Percentiles rank a stretch among this genome's conserved stretches.
phyloP scores from a whole-genome alignment of 2,888 invertebrate species.

The Merodon equestris region DNA sequence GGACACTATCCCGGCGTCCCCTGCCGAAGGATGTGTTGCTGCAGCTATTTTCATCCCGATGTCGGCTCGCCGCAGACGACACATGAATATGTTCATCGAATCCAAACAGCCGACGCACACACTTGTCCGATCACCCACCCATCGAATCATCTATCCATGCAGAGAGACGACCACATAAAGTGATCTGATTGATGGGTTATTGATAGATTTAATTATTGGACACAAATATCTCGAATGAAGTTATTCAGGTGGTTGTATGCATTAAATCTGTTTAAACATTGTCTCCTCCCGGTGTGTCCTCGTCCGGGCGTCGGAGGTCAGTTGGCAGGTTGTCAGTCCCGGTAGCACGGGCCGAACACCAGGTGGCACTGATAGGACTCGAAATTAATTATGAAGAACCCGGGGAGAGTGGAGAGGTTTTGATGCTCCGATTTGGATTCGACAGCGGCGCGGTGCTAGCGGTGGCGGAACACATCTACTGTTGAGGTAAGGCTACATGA shows the following conservation, averaged over 20 bases:
- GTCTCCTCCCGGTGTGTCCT: slow-evolving; percentile 4
- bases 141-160: neutral
- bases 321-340: too few relatives aligned
- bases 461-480: slow-evolving; percentile 23
- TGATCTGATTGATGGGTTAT: slow-evolving; percentile 68
- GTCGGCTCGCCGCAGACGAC: slow-evolving; percentile 66
- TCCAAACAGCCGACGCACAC: slow-evolving; percentile 34
- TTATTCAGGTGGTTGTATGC: slow-evolving; percentile 67
- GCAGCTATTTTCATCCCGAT: slow-evolving; percentile 43
- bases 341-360: neutral
- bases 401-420: neutral
- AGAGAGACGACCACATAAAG: slow-evolving; percentile 37
- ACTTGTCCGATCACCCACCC: neutral
- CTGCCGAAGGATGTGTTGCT: slow-evolving; percentile 51
- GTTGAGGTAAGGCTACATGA: slow-evolving; percentile 52
- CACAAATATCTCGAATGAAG: slow-evolving; percentile 67
- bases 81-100: slow-evolving; percentile 63
- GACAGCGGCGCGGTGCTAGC: neutral
- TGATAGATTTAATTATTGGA: slow-evolving; percentile 69
- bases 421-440: neutral
- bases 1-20: slow-evolving; percentile 10
- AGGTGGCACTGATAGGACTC: slow-evolving; percentile 53
- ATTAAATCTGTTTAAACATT: slow-evolving; percentile 63
- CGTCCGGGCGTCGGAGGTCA: neutral
- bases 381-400: slow-evolving; percentile 65